Conservation (phyloP, 2,888 invertebrate species). For the Drosophila kuntzei region DNA sequence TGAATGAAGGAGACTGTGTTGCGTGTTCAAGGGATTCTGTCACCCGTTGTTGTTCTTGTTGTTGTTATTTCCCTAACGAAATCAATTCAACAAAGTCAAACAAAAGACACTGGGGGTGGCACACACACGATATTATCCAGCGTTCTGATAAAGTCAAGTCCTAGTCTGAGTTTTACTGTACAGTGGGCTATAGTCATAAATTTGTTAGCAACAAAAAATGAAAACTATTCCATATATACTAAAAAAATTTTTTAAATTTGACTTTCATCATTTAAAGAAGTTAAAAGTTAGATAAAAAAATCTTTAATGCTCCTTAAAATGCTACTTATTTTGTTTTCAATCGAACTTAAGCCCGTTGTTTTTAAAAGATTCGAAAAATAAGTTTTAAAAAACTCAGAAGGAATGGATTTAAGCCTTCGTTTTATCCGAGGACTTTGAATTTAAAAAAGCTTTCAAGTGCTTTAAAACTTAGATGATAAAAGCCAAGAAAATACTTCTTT, state of each 20-base stretch:
- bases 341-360: background rate
- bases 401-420: too few species aligned
- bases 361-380: too few species aligned
- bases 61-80: constrained; percentile 75
- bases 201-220: background rate
- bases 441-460: too few species aligned
- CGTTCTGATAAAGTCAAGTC: constrained; percentile 56
- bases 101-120: constrained; percentile 67
- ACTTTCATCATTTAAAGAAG: background rate
- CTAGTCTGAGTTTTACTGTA: constrained; percentile 20
- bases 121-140: constrained; percentile 36
- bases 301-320: background rate
- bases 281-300: background rate
- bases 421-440: too few species aligned
- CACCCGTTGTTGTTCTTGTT: constrained; percentile 19
- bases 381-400: too few species aligned
- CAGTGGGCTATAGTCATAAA: constrained; percentile 27
- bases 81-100: constrained; percentile 82
- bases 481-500: too few species aligned
- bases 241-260: background rate
- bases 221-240: background rate
- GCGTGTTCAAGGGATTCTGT: constrained; percentile 52
- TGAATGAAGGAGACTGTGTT: constrained; percentile 24
- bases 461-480: too few species aligned
- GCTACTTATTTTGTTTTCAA: background rate